Evolutionary conservation across 2,113 vertebrate species (phyloP), one percentile per base, ranked within the genome.

Genomic region (Elachura formosa): DNA sequence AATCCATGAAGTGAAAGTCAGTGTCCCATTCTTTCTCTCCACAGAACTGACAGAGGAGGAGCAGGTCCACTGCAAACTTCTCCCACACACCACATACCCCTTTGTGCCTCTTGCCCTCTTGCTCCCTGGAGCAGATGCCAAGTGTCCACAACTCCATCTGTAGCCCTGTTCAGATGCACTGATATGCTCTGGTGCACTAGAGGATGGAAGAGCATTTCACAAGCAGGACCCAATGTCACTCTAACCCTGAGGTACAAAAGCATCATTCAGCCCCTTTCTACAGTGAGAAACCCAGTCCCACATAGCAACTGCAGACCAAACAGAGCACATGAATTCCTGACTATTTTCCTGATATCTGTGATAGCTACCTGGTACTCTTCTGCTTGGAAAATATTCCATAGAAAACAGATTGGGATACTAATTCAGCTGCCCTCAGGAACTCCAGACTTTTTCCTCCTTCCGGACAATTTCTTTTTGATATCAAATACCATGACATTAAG

Each of bases 1-100:
- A 95, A 96, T 82, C 67, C 78, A 92, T 91, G 62, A 38, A 31
- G 38, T 4, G 41, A 76, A 38, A 24, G 29, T 72, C 81, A 95
- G 49, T 46, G 33, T 62, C 43, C 67, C 22, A 56, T 49, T 93
- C 58, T 28, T 64, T 58, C 62, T 87, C 52, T 73, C 62, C 75
- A 80, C 63, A 83, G 40, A 87, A 90, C 12, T 76, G 69, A 79
- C 2, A 74, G 33, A 80, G 71, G 0, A 0, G 33, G 41, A 94
- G 43, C 14, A 76, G 51, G 62, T 41, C 17, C 29, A 31, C 41
- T 66, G 67, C 31, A 82, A 36, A 66, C 34, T 66, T 85, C 41
- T 51, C 71, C 2, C 58, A 49, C 19, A 46, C 13, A 58, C 33
- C 45, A 76, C 29, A 80, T 18, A 76, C 23, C 21, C 38, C 73